Percentiles rank a stretch among this genome's conserved stretches.
These are phyloP conservation scores for Cephus runcator DNA, from an alignment of 2,888 invertebrate genomes.

Conservation along the genomic window DNA sequence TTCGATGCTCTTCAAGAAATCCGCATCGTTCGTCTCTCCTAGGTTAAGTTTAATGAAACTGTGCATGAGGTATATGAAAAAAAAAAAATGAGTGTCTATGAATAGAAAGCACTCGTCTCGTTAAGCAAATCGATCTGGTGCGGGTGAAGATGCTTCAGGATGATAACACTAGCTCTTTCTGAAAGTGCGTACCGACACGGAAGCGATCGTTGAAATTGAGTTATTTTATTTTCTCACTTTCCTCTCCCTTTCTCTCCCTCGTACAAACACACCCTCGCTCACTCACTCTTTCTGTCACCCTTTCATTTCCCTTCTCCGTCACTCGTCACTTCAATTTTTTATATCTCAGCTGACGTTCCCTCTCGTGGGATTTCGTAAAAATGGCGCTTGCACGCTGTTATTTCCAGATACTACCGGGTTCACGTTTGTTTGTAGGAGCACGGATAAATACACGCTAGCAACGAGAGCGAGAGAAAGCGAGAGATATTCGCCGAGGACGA, in stretches of 20 bases:
- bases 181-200: background rate
- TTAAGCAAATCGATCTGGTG: background rate
- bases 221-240: background rate
- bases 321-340: slow-evolving; percentile 2
- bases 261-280: background rate
- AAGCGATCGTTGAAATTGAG: background rate
- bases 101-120: background rate
- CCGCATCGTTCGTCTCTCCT: background rate
- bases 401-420: background rate
- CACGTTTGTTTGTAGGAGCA: background rate
- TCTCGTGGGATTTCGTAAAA: background rate
- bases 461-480: background rate
- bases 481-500: background rate
- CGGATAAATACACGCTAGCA: background rate
- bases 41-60: background rate
- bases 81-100: background rate
- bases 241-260: background rate
- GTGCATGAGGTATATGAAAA: background rate
- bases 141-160: background rate
- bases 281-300: background rate
- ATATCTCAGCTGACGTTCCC: slow-evolving; percentile 6
- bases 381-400: background rate
- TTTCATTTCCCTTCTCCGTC: background rate
- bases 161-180: background rate
- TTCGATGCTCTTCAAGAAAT: background rate